A percentile compares a stretch with the other conserved stretches of the same genome.
phyloP scores from a whole-genome alignment of 2,797 vertebrate genomes.

The Sarcoramphus papa region DNA sequence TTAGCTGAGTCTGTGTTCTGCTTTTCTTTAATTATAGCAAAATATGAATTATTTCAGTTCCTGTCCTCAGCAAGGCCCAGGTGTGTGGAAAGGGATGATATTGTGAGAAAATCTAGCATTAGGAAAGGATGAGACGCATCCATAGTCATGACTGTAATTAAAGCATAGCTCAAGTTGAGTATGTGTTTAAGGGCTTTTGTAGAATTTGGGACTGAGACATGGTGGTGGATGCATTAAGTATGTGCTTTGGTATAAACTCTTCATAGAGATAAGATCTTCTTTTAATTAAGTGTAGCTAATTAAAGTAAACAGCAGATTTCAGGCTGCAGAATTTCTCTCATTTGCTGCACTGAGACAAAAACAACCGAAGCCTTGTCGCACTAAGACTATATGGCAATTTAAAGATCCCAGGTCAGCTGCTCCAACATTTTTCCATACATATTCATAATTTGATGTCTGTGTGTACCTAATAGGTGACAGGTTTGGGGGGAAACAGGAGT shows the following conservation, averaged over 20 bases:
- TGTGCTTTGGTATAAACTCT: background rate
- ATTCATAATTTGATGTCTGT: background rate
- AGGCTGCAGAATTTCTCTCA: background rate
- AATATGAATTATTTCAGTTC: background rate
- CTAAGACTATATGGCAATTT: background rate
- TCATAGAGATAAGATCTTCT: background rate
- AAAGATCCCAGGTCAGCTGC: background rate
- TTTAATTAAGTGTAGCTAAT: slow-evolving; percentile 22
- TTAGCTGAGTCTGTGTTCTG: background rate
- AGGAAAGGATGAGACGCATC: background rate
- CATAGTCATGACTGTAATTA: background rate
- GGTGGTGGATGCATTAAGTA: background rate
- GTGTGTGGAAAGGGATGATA: background rate
- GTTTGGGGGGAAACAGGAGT: background rate
- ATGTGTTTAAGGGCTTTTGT: background rate
- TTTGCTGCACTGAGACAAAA: background rate
- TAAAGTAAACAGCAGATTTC: background rate
- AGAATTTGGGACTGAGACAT: background rate
- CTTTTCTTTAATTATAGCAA: background rate
- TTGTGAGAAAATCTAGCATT: background rate
- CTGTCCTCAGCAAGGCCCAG: background rate
- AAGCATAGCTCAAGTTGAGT: background rate
- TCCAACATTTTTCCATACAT: background rate
- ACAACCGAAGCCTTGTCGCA: background rate
- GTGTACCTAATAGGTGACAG: background rate